phyloP scores from a whole-genome alignment of 1,140 invertebrate genomes.

The Diachasma alloeum region DNA sequence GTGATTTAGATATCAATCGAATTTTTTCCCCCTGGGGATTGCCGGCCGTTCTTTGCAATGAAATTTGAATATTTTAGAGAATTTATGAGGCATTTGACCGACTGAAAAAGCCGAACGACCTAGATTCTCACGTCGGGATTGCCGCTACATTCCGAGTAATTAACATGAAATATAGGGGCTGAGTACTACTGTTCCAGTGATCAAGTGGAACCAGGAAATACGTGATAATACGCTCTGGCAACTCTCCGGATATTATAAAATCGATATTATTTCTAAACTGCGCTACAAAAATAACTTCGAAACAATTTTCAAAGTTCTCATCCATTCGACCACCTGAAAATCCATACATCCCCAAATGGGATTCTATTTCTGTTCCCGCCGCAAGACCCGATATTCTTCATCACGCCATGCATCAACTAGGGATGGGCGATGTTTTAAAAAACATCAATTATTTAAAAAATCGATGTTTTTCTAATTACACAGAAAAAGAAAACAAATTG shows the following conservation, averaged over 20 bases:
- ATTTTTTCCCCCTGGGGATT: not conserved
- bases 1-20: not conserved
- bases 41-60: not conserved
- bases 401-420: constrained; percentile 8
- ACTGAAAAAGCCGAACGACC: not conserved
- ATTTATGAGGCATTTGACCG: not conserved
- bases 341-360: constrained; percentile 12
- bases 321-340: not conserved
- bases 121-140: not conserved
- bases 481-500: no score
- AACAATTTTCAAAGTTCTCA: constrained; percentile 2
- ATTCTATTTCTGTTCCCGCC: not conserved
- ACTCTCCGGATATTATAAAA: no score
- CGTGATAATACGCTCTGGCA: no score
- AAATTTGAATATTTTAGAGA: not conserved
- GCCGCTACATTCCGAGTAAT: not conserved
- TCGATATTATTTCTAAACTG: no score
- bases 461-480: no score
- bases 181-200: not conserved
- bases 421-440: no score
- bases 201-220: not conserved
- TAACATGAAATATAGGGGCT: not conserved
- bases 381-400: not conserved
- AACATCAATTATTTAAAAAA: no score
- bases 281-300: not conserved